Conservation (phyloP, 2,113 vertebrate species). For the Oncorhynchus kisutch region DNA sequence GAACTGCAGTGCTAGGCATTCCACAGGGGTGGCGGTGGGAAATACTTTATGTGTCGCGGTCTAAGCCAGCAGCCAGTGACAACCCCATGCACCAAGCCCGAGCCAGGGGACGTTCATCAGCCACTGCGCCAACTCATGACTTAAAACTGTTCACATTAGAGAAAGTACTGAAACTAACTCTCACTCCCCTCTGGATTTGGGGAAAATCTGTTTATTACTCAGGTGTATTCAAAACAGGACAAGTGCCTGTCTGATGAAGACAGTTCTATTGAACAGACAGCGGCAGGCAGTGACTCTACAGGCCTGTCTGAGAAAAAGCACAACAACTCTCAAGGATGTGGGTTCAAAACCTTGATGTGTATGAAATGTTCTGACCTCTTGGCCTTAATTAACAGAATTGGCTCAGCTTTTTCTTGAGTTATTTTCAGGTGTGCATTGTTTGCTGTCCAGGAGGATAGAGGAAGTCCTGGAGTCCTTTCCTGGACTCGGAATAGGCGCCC, state of each 20-base stretch:
- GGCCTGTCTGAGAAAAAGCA: not conserved
- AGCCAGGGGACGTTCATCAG: slow-evolving; percentile 46
- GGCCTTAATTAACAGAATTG: slow-evolving; percentile 5
- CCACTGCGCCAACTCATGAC: slow-evolving; percentile 19
- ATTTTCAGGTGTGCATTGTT: slow-evolving; percentile 66
- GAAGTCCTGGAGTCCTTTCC: slow-evolving; percentile 28
- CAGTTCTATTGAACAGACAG: not conserved
- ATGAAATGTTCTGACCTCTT: slow-evolving; percentile 29
- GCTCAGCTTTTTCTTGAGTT: slow-evolving; percentile 43
- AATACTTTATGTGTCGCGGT: slow-evolving; percentile 53
- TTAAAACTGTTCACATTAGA: slow-evolving; percentile 36
- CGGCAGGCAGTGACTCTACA: not conserved
- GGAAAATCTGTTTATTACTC: slow-evolving; percentile 23
- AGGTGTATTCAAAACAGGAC: slow-evolving; percentile 9
- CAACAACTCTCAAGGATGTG: not conserved
- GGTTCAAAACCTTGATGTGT: not conserved
- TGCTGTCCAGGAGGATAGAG: slow-evolving; percentile 22
- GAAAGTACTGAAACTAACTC: slow-evolving; percentile 29
- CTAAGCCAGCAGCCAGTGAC: slow-evolving; percentile 41
- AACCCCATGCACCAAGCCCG: slow-evolving; percentile 23
- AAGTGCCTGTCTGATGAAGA: not conserved
- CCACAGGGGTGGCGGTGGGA: slow-evolving; percentile 44
- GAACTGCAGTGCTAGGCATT: slow-evolving; percentile 59
- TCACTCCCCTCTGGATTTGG: not conserved
- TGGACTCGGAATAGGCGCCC: slow-evolving; percentile 34